These are phyloP conservation scores for Drosophila nasuta DNA, from an alignment of 1,140 invertebrate species.

Conservation along the genomic window DNA sequence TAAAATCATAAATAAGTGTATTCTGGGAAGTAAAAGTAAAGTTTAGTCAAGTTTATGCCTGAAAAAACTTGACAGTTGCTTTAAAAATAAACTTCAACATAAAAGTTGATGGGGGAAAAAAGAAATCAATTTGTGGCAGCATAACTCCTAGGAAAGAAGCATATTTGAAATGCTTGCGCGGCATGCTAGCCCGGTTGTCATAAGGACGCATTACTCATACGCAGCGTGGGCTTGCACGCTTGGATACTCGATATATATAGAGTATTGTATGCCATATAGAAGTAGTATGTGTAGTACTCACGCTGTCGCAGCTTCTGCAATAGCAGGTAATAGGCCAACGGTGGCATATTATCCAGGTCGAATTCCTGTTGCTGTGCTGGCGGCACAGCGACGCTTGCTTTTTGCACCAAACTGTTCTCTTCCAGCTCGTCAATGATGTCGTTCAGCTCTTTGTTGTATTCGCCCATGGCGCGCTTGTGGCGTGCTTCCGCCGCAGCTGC, in stretches of 20 bases:
- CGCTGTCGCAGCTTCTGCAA: slow-evolving; percentile 76
- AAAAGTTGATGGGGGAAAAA: not conserved
- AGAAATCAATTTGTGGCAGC: slow-evolving; percentile 26
- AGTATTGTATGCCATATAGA: no score
- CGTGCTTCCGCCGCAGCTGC: slow-evolving; percentile 55
- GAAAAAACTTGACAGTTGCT: not conserved
- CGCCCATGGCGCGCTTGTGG: slow-evolving; percentile 76
- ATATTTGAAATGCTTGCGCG: slow-evolving; percentile 18
- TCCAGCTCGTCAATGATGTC: slow-evolving; percentile 80
- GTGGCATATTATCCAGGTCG: slow-evolving; percentile 80
- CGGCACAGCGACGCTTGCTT: slow-evolving; percentile 41
- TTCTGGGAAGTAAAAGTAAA: not conserved
- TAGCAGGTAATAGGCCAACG: slow-evolving; percentile 75
- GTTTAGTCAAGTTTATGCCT: not conserved
- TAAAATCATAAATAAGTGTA: not conserved
- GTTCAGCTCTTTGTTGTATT: slow-evolving; percentile 77
- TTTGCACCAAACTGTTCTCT: slow-evolving; percentile 69
- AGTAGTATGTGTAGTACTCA: slow-evolving; percentile 41
- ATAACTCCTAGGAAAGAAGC: slow-evolving; percentile 13
- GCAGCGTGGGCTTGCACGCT: slow-evolving; percentile 20
- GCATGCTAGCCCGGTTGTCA: slow-evolving; percentile 8
- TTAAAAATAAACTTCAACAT: not conserved
- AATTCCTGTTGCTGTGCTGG: slow-evolving; percentile 65
- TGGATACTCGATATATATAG: slow-evolving; percentile 2
- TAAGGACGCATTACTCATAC: slow-evolving; percentile 52